phyloP scores from a whole-genome alignment of 2,797 vertebrate genomes.

The Remorina albescens region DNA sequence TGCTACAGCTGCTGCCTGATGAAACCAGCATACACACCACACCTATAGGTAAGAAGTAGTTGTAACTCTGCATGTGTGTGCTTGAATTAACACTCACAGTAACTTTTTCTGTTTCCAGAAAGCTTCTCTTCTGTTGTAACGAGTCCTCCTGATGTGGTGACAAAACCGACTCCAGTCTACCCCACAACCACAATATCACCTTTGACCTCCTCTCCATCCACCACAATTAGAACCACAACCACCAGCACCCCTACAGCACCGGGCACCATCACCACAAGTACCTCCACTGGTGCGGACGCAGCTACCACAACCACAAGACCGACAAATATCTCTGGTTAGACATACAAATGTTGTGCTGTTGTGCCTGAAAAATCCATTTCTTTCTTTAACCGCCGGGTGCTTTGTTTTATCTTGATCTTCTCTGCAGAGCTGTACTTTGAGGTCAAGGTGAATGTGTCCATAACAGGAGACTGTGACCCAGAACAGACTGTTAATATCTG shows the following conservation, averaged over 20 bases:
- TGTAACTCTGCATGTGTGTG: not conserved
- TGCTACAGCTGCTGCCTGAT: constrained; percentile 23
- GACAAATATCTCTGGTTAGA: constrained; percentile 53
- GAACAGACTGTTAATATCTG: constrained; percentile 67
- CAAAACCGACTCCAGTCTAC: not conserved
- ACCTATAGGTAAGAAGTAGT: constrained; percentile 73
- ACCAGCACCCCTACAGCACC: no score
- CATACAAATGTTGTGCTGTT: not conserved
- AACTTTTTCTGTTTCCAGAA: constrained; percentile 43
- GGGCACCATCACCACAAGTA: not conserved
- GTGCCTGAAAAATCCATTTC: not conserved
- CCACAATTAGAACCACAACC: not conserved
- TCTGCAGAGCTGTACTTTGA: constrained; percentile 81
- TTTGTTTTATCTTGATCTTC: constrained; percentile 12
- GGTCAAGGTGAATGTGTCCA: constrained; percentile 75
- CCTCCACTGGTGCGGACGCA: not conserved
- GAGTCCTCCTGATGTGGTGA: constrained; percentile 16
- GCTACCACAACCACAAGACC: constrained; percentile 19
- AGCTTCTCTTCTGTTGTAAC: constrained; percentile 38
- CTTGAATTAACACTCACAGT: not conserved
- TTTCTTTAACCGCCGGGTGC: not conserved
- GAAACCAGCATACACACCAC: constrained; percentile 55
- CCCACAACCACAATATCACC: constrained; percentile 18
- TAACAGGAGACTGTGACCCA: constrained; percentile 65
- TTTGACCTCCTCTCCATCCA: not conserved